These are phyloP conservation scores for Smutsia gigantea DNA, from an alignment of 2,797 vertebrate genomes.

Conservation along the genomic window DNA sequence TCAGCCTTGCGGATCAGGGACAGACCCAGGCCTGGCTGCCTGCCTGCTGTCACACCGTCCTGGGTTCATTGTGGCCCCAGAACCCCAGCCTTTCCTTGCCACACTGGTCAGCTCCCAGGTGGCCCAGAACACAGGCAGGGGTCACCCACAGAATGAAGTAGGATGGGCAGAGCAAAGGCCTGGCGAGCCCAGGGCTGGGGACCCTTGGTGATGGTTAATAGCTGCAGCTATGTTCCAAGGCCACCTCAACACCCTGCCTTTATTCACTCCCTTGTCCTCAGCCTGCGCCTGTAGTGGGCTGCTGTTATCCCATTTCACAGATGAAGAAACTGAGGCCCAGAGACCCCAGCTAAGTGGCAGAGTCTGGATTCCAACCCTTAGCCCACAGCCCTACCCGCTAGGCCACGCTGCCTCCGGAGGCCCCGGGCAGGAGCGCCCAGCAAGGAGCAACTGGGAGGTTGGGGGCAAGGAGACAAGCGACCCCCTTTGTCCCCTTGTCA, in stretches of 20 bases:
- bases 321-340: background rate
- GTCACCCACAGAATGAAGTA: fast-evolving
- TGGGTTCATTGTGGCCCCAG: too few species aligned
- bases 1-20: background rate
- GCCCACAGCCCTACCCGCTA: background rate
- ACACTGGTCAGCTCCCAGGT: fast-evolving
- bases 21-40: background rate
- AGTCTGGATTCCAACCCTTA: background rate
- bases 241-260: background rate
- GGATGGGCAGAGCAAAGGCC: fast-evolving
- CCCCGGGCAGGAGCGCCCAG: too few species aligned
- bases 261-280: too few species aligned
- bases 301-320: background rate
- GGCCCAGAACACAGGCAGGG: background rate
- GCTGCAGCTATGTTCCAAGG: background rate
- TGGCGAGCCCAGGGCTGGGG: too few species aligned
- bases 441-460: too few species aligned
- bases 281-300: fast-evolving
- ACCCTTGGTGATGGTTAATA: fast-evolving
- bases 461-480: fast-evolving
- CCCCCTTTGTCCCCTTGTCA: background rate
- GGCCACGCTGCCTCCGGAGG: background rate
- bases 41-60: background rate
- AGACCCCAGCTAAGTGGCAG: background rate
- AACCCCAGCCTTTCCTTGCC: background rate